Conservation (phyloP, 2,888 invertebrate genomes). For the Dilophus febrilis region DNA sequence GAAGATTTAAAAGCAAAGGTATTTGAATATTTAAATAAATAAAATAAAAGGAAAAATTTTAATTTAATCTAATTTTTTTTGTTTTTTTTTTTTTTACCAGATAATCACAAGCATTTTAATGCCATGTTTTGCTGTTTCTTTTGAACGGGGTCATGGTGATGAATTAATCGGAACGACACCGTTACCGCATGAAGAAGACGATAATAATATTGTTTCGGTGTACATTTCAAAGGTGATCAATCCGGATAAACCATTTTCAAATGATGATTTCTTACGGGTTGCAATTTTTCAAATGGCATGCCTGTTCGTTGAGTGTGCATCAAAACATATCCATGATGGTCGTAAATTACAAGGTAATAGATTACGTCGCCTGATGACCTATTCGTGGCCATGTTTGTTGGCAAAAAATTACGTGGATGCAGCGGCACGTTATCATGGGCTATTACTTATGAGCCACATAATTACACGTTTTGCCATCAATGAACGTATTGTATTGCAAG, state of each 20-base stretch:
- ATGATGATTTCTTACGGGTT: conserved; percentile 87
- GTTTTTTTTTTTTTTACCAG: conserved; percentile 8
- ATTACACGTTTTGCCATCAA: conserved; percentile 97
- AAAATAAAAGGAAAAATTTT: no score
- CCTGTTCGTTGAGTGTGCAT: conserved; percentile 84
- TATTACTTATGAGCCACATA: conserved; percentile 85
- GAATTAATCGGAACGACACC: conserved; percentile 73
- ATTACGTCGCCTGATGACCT: conserved; percentile 86
- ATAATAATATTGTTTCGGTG: conserved; percentile 84
- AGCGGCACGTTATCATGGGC: conserved; percentile 92
- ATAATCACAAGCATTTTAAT: conserved; percentile 82
- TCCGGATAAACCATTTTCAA: conserved; percentile 74
- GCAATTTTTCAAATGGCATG: conserved; percentile 89
- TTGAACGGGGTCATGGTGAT: conserved; percentile 79
- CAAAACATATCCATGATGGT: conserved; percentile 86
- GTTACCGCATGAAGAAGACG: conserved; percentile 71
- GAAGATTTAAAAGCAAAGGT: conserved; percentile 80
- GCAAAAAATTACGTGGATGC: conserved; percentile 93
- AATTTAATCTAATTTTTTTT: no score
- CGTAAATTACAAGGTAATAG: conserved; percentile 90
- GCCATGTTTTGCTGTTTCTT: conserved; percentile 85
- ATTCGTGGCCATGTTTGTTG: conserved; percentile 95
- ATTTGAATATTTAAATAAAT: background rate
- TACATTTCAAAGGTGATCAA: conserved; percentile 87
- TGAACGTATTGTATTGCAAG: conserved; percentile 89